Evolutionary conservation across 2,797 vertebrate species (phyloP).

Genomic region (Schizothorax lantsangensis): DNA sequence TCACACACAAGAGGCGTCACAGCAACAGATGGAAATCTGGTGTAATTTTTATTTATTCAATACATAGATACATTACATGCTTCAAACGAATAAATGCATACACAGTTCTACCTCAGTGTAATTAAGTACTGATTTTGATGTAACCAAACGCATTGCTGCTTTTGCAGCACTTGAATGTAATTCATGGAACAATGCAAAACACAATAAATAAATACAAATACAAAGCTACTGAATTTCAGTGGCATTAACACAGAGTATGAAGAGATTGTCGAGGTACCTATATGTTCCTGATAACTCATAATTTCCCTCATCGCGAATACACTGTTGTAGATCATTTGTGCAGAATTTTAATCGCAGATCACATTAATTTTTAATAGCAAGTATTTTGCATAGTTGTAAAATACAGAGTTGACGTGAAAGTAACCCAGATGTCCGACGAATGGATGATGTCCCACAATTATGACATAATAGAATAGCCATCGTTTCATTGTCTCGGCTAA

Average conservation of each 20-base stretch:
- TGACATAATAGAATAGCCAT: conserved; percentile 48
- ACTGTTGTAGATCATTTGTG: conserved; percentile 49
- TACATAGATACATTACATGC: conserved; percentile 79
- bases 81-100: conserved; percentile 74
- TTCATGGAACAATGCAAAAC: conserved; percentile 57
- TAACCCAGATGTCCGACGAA: conserved; percentile 47
- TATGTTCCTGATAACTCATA: conserved; percentile 56
- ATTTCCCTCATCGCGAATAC: conserved; percentile 36
- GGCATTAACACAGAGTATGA: conserved; percentile 58
- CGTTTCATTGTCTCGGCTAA: conserved; percentile 37
- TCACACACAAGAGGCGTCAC: conserved; percentile 39
- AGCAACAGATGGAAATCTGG: conserved; percentile 48
- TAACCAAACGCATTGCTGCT: conserved; percentile 63
- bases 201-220: conserved; percentile 67
- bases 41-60: conserved; percentile 72
- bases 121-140: conserved; percentile 61
- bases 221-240: conserved; percentile 58
- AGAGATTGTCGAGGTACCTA: conserved; percentile 68
- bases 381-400: conserved; percentile 68
- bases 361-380: conserved; percentile 57
- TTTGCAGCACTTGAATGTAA: conserved; percentile 52
- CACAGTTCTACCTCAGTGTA: conserved; percentile 71
- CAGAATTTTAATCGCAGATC: conserved; percentile 59
- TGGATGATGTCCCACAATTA: conserved; percentile 54
- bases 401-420: conserved; percentile 49